Evolutionary conservation across 2,113 vertebrate genomes (phyloP).

Genomic region (Ailuropoda melanoleuca): DNA sequence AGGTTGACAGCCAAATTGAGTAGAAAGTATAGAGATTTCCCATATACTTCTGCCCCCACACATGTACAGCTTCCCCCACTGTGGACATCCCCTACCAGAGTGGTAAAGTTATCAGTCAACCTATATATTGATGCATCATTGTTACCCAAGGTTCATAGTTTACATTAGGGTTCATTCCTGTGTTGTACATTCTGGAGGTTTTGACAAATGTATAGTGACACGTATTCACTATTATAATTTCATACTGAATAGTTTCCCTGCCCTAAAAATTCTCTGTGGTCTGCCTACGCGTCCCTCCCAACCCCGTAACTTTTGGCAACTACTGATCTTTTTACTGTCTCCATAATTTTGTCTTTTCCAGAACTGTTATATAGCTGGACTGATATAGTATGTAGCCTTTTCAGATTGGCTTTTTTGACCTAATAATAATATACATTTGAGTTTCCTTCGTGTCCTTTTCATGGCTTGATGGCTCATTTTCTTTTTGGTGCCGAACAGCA

Average conservation of each 20-base stretch:
- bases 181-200: neutral
- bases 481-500: neutral
- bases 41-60: neutral
- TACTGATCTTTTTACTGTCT: neutral
- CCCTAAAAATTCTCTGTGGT: neutral
- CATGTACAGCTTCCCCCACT: neutral
- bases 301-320: no score
- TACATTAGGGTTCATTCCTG: neutral
- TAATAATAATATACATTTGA: neutral
- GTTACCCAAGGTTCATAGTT: no score
- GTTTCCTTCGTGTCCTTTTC: neutral
- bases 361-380: neutral
- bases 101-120: rapidly evolving
- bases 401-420: neutral
- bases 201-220: neutral
- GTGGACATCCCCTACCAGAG: neutral
- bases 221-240: neutral
- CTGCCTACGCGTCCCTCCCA: neutral
- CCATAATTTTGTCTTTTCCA: neutral
- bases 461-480: neutral
- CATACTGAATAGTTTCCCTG: neutral
- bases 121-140: rapidly evolving
- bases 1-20: neutral
- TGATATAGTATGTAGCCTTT: neutral
- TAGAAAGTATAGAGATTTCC: neutral